Conservation (phyloP, 2,113 vertebrate genomes). For the Elephantulus edwardii region DNA sequence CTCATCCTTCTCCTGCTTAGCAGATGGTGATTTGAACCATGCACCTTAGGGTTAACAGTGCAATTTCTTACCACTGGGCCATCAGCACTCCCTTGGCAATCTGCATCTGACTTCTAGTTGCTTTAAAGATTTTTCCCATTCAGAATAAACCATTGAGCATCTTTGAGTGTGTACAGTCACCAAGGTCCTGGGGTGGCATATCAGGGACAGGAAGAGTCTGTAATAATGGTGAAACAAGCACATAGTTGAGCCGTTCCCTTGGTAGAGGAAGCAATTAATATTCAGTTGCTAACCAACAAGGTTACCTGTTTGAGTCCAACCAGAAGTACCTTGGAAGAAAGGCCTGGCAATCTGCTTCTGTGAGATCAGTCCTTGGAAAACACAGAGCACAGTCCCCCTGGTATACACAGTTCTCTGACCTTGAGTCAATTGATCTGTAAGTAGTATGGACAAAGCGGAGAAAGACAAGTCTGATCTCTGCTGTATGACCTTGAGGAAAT, state of each 20-base stretch:
- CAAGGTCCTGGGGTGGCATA: background rate
- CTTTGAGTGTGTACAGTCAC: background rate
- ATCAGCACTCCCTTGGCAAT: no score
- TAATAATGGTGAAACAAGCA: background rate
- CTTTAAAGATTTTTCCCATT: background rate
- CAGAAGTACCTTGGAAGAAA: background rate
- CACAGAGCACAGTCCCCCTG: background rate
- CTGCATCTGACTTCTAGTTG: background rate
- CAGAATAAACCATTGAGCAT: background rate
- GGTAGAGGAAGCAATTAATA: background rate
- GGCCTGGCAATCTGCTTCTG: background rate
- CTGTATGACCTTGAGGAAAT: background rate
- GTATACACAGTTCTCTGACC: background rate
- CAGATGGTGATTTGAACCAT: no score
- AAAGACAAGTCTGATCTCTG: background rate
- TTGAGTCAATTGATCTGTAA: background rate
- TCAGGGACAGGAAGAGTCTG: background rate
- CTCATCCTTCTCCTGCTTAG: no score
- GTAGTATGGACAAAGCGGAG: accelerated
- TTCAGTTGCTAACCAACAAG: background rate
- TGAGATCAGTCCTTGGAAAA: background rate
- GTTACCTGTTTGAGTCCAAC: background rate
- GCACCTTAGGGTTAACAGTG: no score
- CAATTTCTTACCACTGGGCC: no score
- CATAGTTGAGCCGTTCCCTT: background rate